These are phyloP conservation scores for Shargacucullia verbasci DNA, from an alignment of 2,888 invertebrate species.

Conservation along the genomic window DNA sequence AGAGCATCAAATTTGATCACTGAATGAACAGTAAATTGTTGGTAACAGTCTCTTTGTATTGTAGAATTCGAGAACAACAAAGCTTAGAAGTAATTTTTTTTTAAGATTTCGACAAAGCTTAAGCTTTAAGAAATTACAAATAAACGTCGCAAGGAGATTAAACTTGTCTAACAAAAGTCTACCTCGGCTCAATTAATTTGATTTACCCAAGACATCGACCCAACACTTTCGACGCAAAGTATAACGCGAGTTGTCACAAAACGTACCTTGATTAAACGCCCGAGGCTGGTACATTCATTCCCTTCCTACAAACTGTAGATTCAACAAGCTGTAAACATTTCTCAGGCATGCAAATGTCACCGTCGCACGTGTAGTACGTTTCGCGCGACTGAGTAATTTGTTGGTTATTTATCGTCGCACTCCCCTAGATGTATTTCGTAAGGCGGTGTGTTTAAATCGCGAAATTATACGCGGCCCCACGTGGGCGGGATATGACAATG, in stretches of 20 bases:
- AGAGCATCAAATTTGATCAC: slow-evolving; percentile 40
- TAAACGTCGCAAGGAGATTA: background rate
- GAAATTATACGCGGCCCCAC: slow-evolving; percentile 80
- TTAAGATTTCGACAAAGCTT: no score
- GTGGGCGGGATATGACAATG: slow-evolving; percentile 86
- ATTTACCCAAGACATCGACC: background rate
- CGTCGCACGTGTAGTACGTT: slow-evolving; percentile 70
- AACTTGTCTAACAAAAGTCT: no score
- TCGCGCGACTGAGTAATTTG: slow-evolving; percentile 82
- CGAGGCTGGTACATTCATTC: slow-evolving; percentile 53
- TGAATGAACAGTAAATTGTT: slow-evolving; percentile 36
- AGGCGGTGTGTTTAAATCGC: slow-evolving; percentile 81
- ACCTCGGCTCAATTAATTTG: no score
- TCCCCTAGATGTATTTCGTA: slow-evolving; percentile 80
- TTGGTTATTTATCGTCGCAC: slow-evolving; percentile 82
- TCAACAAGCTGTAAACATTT: slow-evolving; percentile 72
- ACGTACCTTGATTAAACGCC: slow-evolving; percentile 62
- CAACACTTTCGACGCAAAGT: slow-evolving; percentile 24
- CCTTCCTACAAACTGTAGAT: slow-evolving; percentile 58
- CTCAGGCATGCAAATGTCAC: slow-evolving; percentile 83
- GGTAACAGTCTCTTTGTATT: slow-evolving; percentile 24
- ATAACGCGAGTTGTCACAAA: slow-evolving; percentile 41
- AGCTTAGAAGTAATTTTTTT: no score
- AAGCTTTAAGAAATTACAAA: no score
- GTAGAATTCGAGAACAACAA: slow-evolving; percentile 1